phyloP scores from a whole-genome alignment of 2,113 vertebrate species.

The Riparia riparia region DNA sequence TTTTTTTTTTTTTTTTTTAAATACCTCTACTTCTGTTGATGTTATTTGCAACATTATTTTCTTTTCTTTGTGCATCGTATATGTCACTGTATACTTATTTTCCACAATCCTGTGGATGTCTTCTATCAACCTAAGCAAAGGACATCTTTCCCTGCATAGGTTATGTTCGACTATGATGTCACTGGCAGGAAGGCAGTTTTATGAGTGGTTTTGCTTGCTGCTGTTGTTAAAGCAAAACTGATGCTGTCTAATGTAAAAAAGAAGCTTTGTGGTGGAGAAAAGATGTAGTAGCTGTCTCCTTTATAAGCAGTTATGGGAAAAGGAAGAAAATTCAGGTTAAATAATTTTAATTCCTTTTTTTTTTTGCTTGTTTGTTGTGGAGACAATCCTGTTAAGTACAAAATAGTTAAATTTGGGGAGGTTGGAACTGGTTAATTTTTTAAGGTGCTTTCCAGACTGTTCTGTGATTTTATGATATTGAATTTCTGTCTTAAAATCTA shows the following conservation, averaged over 20 bases:
- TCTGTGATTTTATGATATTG: not conserved
- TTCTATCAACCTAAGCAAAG: slow-evolving; percentile 22
- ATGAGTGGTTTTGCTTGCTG: slow-evolving; percentile 68
- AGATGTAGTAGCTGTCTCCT: not conserved
- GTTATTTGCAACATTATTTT: not conserved
- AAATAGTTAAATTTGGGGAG: not conserved
- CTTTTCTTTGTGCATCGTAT: not conserved
- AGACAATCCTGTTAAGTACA: not conserved
- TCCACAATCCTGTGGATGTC: not conserved
- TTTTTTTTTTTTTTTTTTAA: too few relatives aligned
- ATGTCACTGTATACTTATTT: not conserved
- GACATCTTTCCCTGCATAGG: slow-evolving; percentile 23
- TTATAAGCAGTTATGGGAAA: not conserved
- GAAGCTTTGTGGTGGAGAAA: slow-evolving; percentile 37
- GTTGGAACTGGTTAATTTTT: not conserved
- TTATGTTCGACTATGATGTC: slow-evolving; percentile 19
- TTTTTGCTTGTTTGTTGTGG: not conserved
- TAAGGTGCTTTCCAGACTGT: not conserved
- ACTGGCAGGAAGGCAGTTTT: slow-evolving; percentile 65
- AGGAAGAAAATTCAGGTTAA: slow-evolving; percentile 5
- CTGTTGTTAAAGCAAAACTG: slow-evolving; percentile 48
- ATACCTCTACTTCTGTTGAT: not conserved
- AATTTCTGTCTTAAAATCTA: not conserved
- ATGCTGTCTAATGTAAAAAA: slow-evolving; percentile 43
- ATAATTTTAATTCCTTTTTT: not conserved